Conservation (phyloP, 2,888 invertebrate genomes). For the Myopa testacea region DNA sequence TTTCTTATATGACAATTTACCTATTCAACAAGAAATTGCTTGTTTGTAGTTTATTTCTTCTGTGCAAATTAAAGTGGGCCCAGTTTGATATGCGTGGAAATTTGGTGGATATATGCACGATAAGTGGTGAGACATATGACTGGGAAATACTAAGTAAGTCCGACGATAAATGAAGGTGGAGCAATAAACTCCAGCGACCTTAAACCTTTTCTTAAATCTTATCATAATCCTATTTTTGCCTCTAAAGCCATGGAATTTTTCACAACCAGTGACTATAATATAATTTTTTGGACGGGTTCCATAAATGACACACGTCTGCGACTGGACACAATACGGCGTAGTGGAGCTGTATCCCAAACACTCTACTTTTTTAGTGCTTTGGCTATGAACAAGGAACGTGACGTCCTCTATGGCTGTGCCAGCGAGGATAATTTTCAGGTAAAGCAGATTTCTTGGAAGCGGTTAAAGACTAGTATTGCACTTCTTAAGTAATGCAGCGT, state of each 20-base stretch:
- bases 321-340: slow-evolving; percentile 72
- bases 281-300: slow-evolving; percentile 85
- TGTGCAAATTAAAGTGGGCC: slow-evolving; percentile 82
- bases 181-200: neutral
- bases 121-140: slow-evolving; percentile 71
- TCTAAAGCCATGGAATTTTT: slow-evolving; percentile 78
- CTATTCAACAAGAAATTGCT: neutral
- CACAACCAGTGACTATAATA: slow-evolving; percentile 76
- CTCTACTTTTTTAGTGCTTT: slow-evolving; percentile 71
- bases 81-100: slow-evolving; percentile 84
- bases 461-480: too few species aligned
- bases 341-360: slow-evolving; percentile 51
- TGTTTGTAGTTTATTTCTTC: slow-evolving; percentile 74
- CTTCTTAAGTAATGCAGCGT: too few species aligned
- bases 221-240: neutral
- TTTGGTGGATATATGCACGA: slow-evolving; percentile 72
- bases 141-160: slow-evolving; percentile 81
- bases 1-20: neutral
- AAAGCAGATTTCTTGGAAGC: slow-evolving; percentile 3
- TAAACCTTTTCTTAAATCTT: neutral
- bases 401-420: slow-evolving; percentile 77
- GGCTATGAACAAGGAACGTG: slow-evolving; percentile 76
- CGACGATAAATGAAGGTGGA: too few species aligned
- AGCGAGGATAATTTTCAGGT: slow-evolving; percentile 75
- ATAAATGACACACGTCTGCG: slow-evolving; percentile 81